phyloP scores from a whole-genome alignment of 2,797 vertebrate genomes.

The Momotus momota region DNA sequence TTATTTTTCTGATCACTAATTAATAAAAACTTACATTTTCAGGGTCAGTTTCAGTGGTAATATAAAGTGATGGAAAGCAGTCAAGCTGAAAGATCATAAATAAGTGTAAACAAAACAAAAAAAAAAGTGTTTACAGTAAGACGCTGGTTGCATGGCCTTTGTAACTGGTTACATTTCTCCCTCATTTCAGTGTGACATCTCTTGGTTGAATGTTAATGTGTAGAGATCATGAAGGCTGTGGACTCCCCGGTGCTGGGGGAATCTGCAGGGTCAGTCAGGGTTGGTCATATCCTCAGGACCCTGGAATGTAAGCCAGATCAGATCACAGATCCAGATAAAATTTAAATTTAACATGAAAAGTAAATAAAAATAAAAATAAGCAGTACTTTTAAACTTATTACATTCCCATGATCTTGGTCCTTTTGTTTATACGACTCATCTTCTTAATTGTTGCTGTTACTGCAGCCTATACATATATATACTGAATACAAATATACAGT shows the following conservation, averaged over 20 bases:
- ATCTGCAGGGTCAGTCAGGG: background rate
- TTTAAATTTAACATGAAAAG: background rate
- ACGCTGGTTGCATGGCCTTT: background rate
- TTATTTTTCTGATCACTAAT: background rate
- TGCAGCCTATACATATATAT: background rate
- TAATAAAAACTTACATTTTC: background rate
- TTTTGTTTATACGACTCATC: background rate
- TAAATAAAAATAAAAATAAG: background rate
- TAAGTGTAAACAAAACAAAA: background rate
- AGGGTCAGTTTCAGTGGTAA: background rate
- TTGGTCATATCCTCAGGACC: background rate
- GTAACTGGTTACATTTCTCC: background rate
- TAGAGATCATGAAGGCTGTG: fast-evolving
- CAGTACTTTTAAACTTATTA: background rate
- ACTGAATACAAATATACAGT: background rate
- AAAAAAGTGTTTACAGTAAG: background rate
- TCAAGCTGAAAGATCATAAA: background rate
- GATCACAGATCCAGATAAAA: background rate
- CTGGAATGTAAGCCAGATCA: background rate
- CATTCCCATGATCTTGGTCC: background rate
- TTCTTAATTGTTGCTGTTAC: background rate
- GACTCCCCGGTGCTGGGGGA: fast-evolving
- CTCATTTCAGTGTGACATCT: background rate
- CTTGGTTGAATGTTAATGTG: background rate
- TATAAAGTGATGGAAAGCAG: background rate